Evolutionary conservation across 2,888 invertebrate genomes (phyloP), one percentile per base, ranked within the genome.

Genomic region (Andrena praecox): DNA sequence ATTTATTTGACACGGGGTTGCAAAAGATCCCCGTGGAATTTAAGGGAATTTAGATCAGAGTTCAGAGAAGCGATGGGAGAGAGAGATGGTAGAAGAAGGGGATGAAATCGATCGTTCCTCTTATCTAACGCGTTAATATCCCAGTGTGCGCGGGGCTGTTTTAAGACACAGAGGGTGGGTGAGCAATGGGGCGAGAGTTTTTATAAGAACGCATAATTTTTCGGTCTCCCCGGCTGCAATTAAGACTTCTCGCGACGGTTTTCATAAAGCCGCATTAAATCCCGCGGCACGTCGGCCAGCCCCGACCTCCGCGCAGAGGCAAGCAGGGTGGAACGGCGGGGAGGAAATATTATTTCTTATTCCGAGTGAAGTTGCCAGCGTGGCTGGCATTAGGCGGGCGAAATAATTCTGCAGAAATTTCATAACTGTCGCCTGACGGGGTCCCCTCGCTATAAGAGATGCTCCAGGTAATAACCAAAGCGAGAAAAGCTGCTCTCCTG

Each of bases 361-460:
- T 89, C 91, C 85, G 79, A 56, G 83, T 84, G 85, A 89, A 84
- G 71, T 78, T 79, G 66, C 72, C 80, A 87, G 85, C 85, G 89
- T 88, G 75, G 79, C 71, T 75, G 87, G 88, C 90, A 88, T 89
- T 89, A 89, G 90, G 87, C 85, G 89, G 87, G 89, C 84, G 91
- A 92, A 92, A 93, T 93, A 93, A 93, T 93, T 93, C 89, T 91
- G 88, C 92, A 92, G 91, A 91, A 93, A 92, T 93, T 93, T 93
- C 93, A 93, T 93, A 93, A 93, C 93, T 93, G 93, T 93, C 93
- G 90, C 71, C 79, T 7, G 74, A 75, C 80, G 80, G 75, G 72
- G 54, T n/a, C 81, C 82, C 78, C 77, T 70, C 84, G 86, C 83
- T 84, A 82, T 89, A 89, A 90, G 81, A 85, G 84, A 87, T 85